These are phyloP conservation scores for Goniozus legneri DNA, from an alignment of 1,140 invertebrate genomes.

Conservation along the genomic window DNA sequence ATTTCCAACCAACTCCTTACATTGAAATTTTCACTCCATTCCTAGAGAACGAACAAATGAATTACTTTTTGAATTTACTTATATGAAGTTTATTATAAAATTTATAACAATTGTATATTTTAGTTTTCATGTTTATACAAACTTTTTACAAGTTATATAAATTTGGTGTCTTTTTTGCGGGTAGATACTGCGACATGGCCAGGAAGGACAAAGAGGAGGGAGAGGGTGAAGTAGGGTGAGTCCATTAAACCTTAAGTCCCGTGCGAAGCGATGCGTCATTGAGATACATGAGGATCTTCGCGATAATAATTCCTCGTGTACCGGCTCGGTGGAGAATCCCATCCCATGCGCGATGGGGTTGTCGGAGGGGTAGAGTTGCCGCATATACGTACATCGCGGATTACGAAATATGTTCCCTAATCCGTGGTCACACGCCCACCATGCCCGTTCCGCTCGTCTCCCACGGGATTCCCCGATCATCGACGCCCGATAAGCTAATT, in stretches of 20 bases:
- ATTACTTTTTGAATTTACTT: too few relatives aligned
- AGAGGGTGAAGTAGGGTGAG: slow-evolving; percentile 20
- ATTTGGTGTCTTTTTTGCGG: too few relatives aligned
- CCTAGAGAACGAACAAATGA: too few relatives aligned
- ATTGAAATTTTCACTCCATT: too few relatives aligned
- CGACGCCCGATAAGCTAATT: slow-evolving; percentile 50
- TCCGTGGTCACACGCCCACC: slow-evolving; percentile 40
- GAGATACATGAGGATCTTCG: slow-evolving; percentile 47
- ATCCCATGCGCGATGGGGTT: slow-evolving; percentile 23
- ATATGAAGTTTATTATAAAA: too few relatives aligned
- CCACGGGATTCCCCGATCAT: slow-evolving; percentile 42
- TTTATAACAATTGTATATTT: too few relatives aligned
- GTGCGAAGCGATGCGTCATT: slow-evolving; percentile 51
- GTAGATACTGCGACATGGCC: too few relatives aligned
- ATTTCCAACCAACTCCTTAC: too few relatives aligned
- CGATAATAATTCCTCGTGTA: slow-evolving; percentile 41
- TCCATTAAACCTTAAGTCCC: slow-evolving; percentile 53
- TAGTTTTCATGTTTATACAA: too few relatives aligned
- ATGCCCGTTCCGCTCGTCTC: neutral
- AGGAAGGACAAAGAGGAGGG: neutral
- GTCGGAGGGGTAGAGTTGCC: slow-evolving; percentile 19
- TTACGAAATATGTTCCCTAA: slow-evolving; percentile 52
- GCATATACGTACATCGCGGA: slow-evolving; percentile 30
- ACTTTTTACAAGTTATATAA: too few relatives aligned
- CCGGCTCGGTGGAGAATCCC: neutral